phyloP scores from a whole-genome alignment of 2,797 vertebrate species.

The Xiphophorus birchmanni region DNA sequence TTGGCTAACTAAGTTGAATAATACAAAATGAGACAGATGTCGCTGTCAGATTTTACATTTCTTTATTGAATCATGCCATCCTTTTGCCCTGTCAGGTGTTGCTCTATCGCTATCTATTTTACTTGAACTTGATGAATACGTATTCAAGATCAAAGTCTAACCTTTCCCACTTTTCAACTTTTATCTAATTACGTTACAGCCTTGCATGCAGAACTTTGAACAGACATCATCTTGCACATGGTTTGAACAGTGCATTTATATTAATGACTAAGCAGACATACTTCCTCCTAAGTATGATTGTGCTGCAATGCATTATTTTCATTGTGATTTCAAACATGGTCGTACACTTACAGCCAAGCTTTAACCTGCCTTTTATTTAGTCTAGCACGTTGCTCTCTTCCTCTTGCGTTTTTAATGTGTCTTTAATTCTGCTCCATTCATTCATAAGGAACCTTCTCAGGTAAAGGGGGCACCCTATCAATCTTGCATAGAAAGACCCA shows the following conservation, averaged over 20 bases:
- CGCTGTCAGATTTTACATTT: not conserved
- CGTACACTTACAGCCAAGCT: not conserved
- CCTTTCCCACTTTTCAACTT: not conserved
- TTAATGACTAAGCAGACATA: not conserved
- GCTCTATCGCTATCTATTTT: not conserved
- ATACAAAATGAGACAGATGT: not conserved
- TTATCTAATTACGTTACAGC: not conserved
- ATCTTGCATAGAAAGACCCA: not conserved
- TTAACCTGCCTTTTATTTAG: not conserved
- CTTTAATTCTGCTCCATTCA: not conserved
- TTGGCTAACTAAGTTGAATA: not conserved
- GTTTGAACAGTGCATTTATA: not conserved
- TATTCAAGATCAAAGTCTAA: conserved; percentile 1
- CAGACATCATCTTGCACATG: not conserved
- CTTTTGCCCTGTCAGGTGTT: not conserved
- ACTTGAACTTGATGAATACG: not conserved
- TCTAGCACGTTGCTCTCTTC: conserved; percentile 9
- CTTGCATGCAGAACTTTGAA: not conserved
- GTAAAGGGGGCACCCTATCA: not conserved
- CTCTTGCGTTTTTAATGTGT: conserved; percentile 23
- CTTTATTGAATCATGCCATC: not conserved
- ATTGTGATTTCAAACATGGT: not conserved
- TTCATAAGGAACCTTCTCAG: too few species aligned
- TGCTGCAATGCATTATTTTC: not conserved
- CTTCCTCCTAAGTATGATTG: not conserved